Evolutionary conservation across 2,797 vertebrate species (phyloP).

Genomic region (Ptychadena robeensis): DNA sequence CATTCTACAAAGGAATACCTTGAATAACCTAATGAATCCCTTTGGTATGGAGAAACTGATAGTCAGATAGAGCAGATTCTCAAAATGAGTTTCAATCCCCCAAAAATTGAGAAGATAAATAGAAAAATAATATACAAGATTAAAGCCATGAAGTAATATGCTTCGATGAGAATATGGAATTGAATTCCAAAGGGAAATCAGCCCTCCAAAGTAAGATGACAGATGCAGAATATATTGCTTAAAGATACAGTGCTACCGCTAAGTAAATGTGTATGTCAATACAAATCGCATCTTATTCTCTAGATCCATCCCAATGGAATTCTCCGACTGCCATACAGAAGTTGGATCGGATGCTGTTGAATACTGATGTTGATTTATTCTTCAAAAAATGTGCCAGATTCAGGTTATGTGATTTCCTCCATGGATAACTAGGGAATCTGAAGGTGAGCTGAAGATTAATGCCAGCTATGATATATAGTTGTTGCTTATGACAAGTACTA

Average conservation of each 20-base stretch:
- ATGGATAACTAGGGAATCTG: conserved; percentile 11
- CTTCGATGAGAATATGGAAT: conserved; percentile 35
- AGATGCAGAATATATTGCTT: conserved; percentile 49
- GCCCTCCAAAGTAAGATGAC: conserved; percentile 47
- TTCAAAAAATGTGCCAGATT: conserved; percentile 26
- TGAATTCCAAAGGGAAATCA: conserved; percentile 59
- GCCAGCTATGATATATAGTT: background rate
- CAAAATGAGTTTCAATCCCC: conserved; percentile 45
- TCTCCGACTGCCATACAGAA: conserved; percentile 20
- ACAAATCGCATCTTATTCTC: conserved; percentile 48
- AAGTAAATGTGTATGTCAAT: conserved; percentile 54
- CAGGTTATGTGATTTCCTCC: conserved; percentile 19
- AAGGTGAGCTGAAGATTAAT: conserved; percentile 2
- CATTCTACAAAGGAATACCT: conserved; percentile 42
- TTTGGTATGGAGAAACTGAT: conserved; percentile 7
- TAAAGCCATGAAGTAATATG: conserved; percentile 45
- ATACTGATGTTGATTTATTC: conserved; percentile 39
- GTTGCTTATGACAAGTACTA: conserved; percentile 3
- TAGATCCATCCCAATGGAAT: conserved; percentile 45
- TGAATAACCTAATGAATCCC: conserved; percentile 45
- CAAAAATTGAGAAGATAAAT: conserved; percentile 46
- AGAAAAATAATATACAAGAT: conserved; percentile 52
- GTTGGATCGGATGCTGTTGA: conserved; percentile 4
- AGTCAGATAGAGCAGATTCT: background rate
- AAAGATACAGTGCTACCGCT: conserved; percentile 50